Evolutionary conservation across 2,797 vertebrate species (phyloP).

Genomic region (Tapera naevia): DNA sequence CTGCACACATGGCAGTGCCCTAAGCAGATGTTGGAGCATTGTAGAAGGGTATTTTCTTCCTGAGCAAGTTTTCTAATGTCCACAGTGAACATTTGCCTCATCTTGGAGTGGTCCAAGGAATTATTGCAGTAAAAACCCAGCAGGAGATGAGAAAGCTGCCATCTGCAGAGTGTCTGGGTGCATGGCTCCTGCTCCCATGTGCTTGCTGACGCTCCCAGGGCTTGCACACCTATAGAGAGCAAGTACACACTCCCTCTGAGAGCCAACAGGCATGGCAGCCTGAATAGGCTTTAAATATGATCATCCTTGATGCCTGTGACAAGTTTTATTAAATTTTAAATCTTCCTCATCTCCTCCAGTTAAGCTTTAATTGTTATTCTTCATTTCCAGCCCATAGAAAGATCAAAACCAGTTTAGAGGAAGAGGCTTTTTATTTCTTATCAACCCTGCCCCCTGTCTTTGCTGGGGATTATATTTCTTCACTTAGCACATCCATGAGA

Average conservation of each 20-base stretch:
- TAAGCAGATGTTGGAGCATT: background rate
- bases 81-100: background rate
- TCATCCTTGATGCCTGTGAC: background rate
- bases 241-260: rapidly evolving
- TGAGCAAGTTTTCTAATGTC: background rate
- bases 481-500: background rate
- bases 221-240: background rate
- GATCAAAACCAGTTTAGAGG: constrained; percentile 16
- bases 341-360: constrained; percentile 23
- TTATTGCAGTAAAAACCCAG: background rate
- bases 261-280: background rate
- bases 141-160: background rate
- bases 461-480: background rate
- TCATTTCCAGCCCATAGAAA: background rate
- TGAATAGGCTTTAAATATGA: background rate
- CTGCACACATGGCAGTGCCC: background rate
- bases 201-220: background rate
- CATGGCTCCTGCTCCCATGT: background rate
- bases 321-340: constrained; percentile 26
- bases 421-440: background rate
- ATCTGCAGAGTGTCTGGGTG: background rate
- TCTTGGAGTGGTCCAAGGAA: background rate
- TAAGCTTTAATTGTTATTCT: constrained; percentile 19
- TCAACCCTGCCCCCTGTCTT: background rate
- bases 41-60: background rate